Evolutionary conservation across 2,888 invertebrate species (phyloP).

Genomic region (Oscheius sp.): DNA sequence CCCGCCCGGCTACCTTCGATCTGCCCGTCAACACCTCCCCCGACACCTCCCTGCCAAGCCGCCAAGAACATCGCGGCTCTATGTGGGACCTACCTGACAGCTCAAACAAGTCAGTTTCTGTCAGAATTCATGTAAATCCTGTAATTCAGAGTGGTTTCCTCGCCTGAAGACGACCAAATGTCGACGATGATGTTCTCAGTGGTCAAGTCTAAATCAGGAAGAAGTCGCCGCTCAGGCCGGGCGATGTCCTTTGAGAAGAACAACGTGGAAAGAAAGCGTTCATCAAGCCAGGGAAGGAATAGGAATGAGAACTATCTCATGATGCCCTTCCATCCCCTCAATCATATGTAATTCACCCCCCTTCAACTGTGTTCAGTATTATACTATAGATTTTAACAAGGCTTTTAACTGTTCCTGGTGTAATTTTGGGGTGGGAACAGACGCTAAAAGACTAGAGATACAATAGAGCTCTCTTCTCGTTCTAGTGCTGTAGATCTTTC

Average conservation of each 20-base stretch:
- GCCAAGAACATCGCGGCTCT: neutral
- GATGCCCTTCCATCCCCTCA: too few species aligned
- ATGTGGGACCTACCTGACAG: slow-evolving; percentile 21
- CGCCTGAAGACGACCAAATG: neutral
- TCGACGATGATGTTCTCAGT: neutral
- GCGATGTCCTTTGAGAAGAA: neutral
- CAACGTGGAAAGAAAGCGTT: slow-evolving; percentile 3
- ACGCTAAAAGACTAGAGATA: too few species aligned
- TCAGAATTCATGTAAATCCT: neutral
- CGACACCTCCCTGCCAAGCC: neutral
- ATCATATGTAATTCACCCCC: too few species aligned
- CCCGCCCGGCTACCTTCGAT: neutral
- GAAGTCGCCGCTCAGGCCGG: neutral
- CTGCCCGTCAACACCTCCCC: neutral
- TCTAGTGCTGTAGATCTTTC: too few species aligned
- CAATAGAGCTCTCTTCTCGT: too few species aligned
- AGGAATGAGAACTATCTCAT: too few species aligned
- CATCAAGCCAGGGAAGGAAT: slow-evolving; percentile 5
- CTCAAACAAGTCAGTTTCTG: neutral
- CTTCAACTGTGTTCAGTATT: too few species aligned
- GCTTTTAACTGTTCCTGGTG: too few species aligned
- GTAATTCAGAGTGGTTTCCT: neutral
- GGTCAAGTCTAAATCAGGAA: slow-evolving; percentile 9
- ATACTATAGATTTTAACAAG: too few species aligned
- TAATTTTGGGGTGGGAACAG: too few species aligned